A percentile compares a stretch with the other conserved stretches of the same genome.
phyloP scores from a whole-genome alignment of 2,797 vertebrate species.

The Acanthurus tractus region DNA sequence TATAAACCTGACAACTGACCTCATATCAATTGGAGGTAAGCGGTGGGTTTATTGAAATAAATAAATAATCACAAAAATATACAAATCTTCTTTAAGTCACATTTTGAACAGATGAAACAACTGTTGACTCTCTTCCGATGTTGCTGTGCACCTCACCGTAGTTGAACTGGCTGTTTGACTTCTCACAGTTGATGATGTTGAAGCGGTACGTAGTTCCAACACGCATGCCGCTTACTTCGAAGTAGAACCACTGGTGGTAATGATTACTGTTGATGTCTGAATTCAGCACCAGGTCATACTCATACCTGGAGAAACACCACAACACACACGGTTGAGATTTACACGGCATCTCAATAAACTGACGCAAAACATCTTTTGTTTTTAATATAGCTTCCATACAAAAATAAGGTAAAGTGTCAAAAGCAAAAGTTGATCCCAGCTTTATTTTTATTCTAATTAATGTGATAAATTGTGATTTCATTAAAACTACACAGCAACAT shows the following conservation, averaged over 20 bases:
- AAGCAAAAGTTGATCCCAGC: background rate
- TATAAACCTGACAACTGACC: background rate
- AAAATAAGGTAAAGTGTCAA: background rate
- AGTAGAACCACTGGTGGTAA: slow-evolving; percentile 99
- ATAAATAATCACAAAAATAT: background rate
- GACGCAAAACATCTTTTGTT: background rate
- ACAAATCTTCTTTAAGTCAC: background rate
- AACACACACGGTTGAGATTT: slow-evolving; percentile 10
- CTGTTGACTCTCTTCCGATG: background rate
- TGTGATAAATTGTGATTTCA: background rate
- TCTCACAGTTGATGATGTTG: slow-evolving; percentile 99
- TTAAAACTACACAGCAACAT: background rate
- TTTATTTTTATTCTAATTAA: slow-evolving; percentile 1
- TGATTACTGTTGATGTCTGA: slow-evolving; percentile 99
- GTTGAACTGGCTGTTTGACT: slow-evolving; percentile 99
- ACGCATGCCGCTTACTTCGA: slow-evolving; percentile 97
- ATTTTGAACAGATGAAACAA: background rate
- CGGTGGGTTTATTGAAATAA: too few relatives aligned
- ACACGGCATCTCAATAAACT: background rate
- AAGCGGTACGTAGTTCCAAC: slow-evolving; percentile 92
- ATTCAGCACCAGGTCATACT: slow-evolving; percentile 98
- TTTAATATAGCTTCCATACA: slow-evolving; percentile 1
- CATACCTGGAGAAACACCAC: slow-evolving; percentile 84
- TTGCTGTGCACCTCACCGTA: slow-evolving; percentile 88
- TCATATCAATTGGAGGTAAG: background rate